Percentiles rank a stretch among this genome's conserved stretches.
Evolutionary conservation across 1,140 invertebrate genomes (phyloP).

Genomic region (Scaptodrosophila lebanonensis): DNA sequence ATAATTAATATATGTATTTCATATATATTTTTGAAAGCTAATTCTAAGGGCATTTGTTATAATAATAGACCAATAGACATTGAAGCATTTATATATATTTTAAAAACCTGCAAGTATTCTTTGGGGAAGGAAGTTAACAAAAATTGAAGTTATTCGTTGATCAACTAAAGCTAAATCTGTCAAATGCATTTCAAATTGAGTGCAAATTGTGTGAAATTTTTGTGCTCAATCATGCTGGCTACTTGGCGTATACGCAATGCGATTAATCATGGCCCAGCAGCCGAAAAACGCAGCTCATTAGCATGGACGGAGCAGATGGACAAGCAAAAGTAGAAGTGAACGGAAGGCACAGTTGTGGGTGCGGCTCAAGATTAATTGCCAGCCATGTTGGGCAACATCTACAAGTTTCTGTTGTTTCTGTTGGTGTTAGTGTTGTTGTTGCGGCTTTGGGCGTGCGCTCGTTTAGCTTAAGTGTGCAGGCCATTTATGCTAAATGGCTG

Average conservation of each 20-base stretch:
- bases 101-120: no score
- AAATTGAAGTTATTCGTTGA: no score
- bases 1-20: no score
- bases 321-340: constrained; percentile 4
- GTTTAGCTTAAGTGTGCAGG: constrained; percentile 36
- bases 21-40: no score
- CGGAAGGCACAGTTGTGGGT: no score
- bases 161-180: no score
- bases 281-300: constrained; percentile 12
- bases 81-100: background rate
- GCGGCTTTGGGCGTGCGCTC: constrained; percentile 17
- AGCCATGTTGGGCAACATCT: constrained; percentile 22
- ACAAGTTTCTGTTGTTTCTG: constrained; percentile 9
- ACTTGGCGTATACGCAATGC: constrained; percentile 48
- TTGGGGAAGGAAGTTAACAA: no score
- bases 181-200: constrained; percentile 50
- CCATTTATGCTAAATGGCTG: constrained; percentile 55
- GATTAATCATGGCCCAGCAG: constrained; percentile 42
- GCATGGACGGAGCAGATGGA: constrained; percentile 3
- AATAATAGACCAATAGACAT: no score
- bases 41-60: no score
- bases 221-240: constrained; percentile 22
- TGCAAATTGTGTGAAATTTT: constrained; percentile 52
- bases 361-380: constrained; percentile 44
- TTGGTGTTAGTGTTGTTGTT: background rate